These are phyloP conservation scores for Lasioglossum pauxillum DNA, from an alignment of 2,888 invertebrate species.

Conservation along the genomic window DNA sequence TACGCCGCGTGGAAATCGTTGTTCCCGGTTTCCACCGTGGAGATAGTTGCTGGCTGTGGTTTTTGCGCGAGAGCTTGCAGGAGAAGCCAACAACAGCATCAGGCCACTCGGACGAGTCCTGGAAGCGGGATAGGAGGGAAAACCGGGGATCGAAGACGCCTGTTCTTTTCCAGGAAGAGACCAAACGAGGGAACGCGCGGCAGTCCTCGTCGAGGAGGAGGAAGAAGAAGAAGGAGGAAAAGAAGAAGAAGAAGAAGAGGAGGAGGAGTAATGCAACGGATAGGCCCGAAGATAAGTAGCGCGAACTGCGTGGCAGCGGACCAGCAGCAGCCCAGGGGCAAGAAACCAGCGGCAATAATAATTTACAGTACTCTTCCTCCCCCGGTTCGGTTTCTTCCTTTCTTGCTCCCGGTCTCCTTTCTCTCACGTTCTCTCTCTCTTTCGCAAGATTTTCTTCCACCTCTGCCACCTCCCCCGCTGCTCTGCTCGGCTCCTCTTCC, in stretches of 20 bases:
- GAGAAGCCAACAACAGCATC: not conserved
- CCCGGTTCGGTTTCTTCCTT: conserved; percentile 3
- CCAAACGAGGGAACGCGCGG: not conserved
- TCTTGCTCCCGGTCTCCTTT: not conserved
- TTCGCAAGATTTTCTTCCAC: not conserved
- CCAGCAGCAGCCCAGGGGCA: conserved; percentile 57
- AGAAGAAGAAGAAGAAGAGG: not conserved
- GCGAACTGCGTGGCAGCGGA: conserved; percentile 60
- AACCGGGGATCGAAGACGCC: conserved; percentile 24
- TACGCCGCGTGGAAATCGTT: conserved; percentile 49
- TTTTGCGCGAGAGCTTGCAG: conserved; percentile 27
- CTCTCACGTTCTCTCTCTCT: not conserved
- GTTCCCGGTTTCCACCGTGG: conserved; percentile 41
- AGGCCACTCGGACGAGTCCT: not conserved
- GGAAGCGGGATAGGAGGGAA: conserved; percentile 3
- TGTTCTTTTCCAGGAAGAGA: conserved; percentile 37
- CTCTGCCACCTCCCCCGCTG: conserved; percentile 17
- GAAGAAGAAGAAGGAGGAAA: too few relatives aligned
- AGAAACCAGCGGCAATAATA: conserved; percentile 76
- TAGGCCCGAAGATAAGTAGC: conserved; percentile 47
- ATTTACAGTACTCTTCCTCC: conserved; percentile 67
- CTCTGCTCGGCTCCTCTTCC: conserved; percentile 34
- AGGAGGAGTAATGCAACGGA: conserved; percentile 11
- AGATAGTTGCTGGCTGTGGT: not conserved
- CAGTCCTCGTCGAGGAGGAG: not conserved